Evolutionary conservation across 2,888 invertebrate species (phyloP).

Genomic region (Oscheius sp.): DNA sequence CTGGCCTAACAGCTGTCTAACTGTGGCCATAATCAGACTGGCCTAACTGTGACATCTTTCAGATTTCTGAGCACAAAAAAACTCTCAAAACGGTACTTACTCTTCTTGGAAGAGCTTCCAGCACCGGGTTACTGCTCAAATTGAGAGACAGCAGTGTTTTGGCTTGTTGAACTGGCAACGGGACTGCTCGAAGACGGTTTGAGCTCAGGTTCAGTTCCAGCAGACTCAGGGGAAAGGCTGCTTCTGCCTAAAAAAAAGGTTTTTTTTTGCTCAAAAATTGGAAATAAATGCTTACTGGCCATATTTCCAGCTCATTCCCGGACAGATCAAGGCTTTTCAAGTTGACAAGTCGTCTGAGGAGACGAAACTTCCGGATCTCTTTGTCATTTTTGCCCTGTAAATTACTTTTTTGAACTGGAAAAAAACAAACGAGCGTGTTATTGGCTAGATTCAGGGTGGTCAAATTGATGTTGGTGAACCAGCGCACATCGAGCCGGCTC

Average conservation of each 20-base stretch:
- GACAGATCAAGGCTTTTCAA: conserved; percentile 13
- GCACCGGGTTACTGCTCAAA: not conserved
- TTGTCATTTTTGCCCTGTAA: not conserved
- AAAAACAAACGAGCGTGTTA: conserved; percentile 7
- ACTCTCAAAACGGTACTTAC: not conserved
- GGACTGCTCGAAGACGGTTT: not conserved
- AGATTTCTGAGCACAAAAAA: not conserved
- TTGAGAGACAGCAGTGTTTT: conserved; percentile 3
- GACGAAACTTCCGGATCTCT: conserved; percentile 9
- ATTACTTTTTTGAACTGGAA: not conserved
- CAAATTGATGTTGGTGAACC: conserved; percentile 19
- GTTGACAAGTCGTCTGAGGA: not conserved
- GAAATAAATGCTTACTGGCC: conserved; percentile 14
- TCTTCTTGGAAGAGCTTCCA: not conserved
- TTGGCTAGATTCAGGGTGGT: not conserved
- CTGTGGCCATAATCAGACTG: not conserved
- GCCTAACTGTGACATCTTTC: not conserved
- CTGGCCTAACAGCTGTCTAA: not conserved
- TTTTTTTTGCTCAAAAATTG: not conserved
- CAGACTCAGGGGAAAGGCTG: not conserved
- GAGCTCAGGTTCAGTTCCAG: conserved; percentile 1
- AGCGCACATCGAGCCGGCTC: conserved; percentile 10
- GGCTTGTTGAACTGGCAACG: not conserved
- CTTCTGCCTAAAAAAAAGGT: conserved; percentile 9
- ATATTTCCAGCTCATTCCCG: not conserved